These are phyloP conservation scores for Orius insidiosus DNA, from an alignment of 1,140 invertebrate genomes.

Conservation along the genomic window DNA sequence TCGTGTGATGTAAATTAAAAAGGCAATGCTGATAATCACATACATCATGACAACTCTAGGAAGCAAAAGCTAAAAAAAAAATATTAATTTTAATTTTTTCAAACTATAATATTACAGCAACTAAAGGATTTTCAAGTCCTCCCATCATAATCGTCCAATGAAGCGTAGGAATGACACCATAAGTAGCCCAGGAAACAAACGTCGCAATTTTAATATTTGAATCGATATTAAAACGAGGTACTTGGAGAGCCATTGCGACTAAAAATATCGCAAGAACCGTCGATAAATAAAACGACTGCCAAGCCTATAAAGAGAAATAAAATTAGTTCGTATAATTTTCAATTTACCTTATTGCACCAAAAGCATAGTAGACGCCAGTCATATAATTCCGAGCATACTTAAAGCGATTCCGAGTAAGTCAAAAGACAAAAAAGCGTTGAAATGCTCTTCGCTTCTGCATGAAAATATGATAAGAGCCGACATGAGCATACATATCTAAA, in stretches of 20 bases:
- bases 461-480: conserved; percentile 87
- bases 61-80: conserved; percentile 52
- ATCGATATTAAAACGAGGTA: conserved; percentile 54
- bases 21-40: conserved; percentile 63
- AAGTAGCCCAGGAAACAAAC: conserved; percentile 71
- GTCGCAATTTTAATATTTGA: conserved; percentile 57
- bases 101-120: conserved; percentile 36
- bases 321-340: not conserved
- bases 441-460: conserved; percentile 74
- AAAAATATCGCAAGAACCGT: conserved; percentile 63
- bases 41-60: conserved; percentile 84
- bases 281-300: conserved; percentile 65
- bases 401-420: conserved; percentile 87
- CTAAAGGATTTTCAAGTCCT: conserved; percentile 65
- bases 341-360: conserved; percentile 81
- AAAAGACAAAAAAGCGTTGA: conserved; percentile 70
- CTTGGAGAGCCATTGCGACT: conserved; percentile 58
- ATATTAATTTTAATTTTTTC: conserved; percentile 6
- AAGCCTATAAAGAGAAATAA: conserved; percentile 41
- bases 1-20: conserved; percentile 70
- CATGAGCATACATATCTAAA: conserved; percentile 81
- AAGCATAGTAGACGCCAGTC: conserved; percentile 90
- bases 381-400: conserved; percentile 86
- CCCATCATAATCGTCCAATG: conserved; percentile 85
- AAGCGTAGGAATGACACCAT: conserved; percentile 74